These are phyloP conservation scores for Eupithecia dodoneata DNA, from an alignment of 2,888 invertebrate species.

Conservation along the genomic window DNA sequence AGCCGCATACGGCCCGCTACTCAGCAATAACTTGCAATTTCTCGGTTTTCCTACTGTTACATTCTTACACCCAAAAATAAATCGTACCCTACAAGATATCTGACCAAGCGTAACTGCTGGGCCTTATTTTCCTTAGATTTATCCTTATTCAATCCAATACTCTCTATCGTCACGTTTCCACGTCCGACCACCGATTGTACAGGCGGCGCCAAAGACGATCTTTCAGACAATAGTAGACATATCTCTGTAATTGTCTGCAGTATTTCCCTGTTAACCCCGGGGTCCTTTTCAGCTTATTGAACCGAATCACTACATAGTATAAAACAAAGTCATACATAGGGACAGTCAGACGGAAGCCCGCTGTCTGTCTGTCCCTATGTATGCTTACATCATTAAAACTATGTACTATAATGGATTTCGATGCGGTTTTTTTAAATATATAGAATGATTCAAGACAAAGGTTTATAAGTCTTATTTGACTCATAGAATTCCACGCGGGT, in stretches of 20 bases:
- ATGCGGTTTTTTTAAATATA: too few relatives aligned
- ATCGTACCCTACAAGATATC: slow-evolving; percentile 12
- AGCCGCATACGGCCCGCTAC: not conserved
- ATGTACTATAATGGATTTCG: too few relatives aligned
- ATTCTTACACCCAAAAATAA: slow-evolving; percentile 7
- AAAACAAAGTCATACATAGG: too few relatives aligned
- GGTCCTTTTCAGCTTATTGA: too few relatives aligned
- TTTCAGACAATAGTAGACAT: not conserved
- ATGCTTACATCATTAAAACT: too few relatives aligned
- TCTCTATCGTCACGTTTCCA: slow-evolving; percentile 6
- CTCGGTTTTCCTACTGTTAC: not conserved
- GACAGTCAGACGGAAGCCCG: too few relatives aligned
- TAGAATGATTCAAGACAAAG: too few relatives aligned
- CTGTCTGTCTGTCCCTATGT: too few relatives aligned
- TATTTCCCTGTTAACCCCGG: too few relatives aligned
- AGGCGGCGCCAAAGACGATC: not conserved
- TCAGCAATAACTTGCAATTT: slow-evolving; percentile 6
- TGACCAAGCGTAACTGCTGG: slow-evolving; percentile 10
- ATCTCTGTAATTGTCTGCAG: not conserved
- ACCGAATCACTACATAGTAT: too few relatives aligned
- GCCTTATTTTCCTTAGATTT: slow-evolving; percentile 3
- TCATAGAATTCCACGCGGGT: too few relatives aligned
- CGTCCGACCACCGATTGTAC: not conserved
- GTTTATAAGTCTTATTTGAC: too few relatives aligned
- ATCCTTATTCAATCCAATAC: slow-evolving; percentile 14